Evolutionary conservation across 2,113 vertebrate genomes (phyloP).

Genomic region (Menura novaehollandiae): DNA sequence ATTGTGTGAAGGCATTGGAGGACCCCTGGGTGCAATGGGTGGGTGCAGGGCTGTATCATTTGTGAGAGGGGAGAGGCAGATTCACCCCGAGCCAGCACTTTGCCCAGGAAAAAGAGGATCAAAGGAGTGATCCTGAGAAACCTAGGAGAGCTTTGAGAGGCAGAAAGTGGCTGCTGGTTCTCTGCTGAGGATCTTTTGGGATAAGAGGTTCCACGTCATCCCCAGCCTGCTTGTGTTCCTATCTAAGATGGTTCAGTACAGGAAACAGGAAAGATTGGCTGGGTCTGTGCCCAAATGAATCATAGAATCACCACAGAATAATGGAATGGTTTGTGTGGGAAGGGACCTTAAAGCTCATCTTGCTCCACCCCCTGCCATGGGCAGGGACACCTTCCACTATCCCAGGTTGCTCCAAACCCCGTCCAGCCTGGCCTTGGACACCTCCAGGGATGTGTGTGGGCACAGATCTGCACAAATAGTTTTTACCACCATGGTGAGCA

Average conservation of each 20-base stretch:
- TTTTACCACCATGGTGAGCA: not conserved
- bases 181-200: not conserved
- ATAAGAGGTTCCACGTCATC: not conserved
- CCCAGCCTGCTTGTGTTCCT: not conserved
- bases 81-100: not conserved
- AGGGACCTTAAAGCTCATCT: not conserved
- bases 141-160: not conserved
- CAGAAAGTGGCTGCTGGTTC: not conserved
- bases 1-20: no score
- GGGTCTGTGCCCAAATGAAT: not conserved
- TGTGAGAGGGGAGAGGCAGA: not conserved
- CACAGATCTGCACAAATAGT: not conserved
- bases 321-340: not conserved
- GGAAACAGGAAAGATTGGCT: not conserved
- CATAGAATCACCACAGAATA: not conserved
- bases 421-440: not conserved
- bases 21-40: not conserved
- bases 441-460: not conserved
- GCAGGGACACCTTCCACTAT: not conserved
- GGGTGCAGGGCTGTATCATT: rapidly evolving
- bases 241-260: not conserved
- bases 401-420: not conserved
- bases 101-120: not conserved
- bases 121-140: not conserved
- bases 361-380: not conserved